Percentiles rank a stretch among this genome's conserved stretches.
Evolutionary conservation across 2,888 invertebrate species (phyloP).

Genomic region (Drosophila leonis): DNA sequence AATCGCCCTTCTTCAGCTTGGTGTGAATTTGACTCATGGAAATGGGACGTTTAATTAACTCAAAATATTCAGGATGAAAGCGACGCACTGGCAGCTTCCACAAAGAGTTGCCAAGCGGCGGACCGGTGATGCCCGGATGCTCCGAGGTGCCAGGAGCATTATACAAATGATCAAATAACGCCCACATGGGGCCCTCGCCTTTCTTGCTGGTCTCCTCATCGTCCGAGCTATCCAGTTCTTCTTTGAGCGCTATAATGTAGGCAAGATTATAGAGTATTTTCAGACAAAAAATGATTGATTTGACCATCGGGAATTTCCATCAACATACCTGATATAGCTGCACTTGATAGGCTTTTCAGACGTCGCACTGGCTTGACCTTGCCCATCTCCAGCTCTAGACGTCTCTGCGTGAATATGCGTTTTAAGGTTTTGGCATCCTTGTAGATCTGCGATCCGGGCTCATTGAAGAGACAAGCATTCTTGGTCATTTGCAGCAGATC

Average conservation of each 20-base stretch:
- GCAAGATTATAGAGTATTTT: background rate
- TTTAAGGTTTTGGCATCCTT: slow-evolving; percentile 96
- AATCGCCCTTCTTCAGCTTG: slow-evolving; percentile 92
- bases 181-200: slow-evolving; percentile 94
- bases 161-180: slow-evolving; percentile 93
- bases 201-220: slow-evolving; percentile 87
- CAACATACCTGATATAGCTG: slow-evolving; percentile 74
- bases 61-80: slow-evolving; percentile 98
- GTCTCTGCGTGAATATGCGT: slow-evolving; percentile 89
- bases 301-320: too few species aligned
- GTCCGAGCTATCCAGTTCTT: slow-evolving; percentile 88
- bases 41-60: slow-evolving; percentile 97
- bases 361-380: slow-evolving; percentile 86
- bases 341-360: slow-evolving; percentile 72
- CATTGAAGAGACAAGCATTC: slow-evolving; percentile 98
- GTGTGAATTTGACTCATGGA: slow-evolving; percentile 96
- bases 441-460: slow-evolving; percentile 98
- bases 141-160: slow-evolving; percentile 87
- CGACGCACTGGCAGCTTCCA: slow-evolving; percentile 96
- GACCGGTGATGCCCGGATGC: slow-evolving; percentile 87
- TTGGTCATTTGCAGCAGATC: slow-evolving; percentile 96
- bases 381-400: slow-evolving; percentile 91
- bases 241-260: slow-evolving; percentile 85
- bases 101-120: slow-evolving; percentile 95
- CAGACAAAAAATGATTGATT: background rate